Evolutionary conservation across 2,797 vertebrate genomes (phyloP), one percentile per base, ranked within the genome.

Genomic region (Furcifer pardalis): DNA sequence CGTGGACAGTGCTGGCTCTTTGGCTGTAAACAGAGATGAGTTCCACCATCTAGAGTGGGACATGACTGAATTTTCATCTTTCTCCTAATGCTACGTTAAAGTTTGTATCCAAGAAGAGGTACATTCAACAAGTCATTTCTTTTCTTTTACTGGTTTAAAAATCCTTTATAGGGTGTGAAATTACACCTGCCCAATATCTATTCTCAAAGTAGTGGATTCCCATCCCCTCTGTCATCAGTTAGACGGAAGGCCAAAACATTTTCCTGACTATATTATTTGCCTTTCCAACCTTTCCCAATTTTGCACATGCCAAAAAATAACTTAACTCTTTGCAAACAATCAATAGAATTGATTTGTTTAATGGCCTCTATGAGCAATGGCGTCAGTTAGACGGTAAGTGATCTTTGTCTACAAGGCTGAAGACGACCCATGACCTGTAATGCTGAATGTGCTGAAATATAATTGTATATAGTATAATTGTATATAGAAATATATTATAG

Each of bases 341-440:
- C 88, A 60, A 37, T 89, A 88, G 9, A 44, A 89, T 89, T 80
- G 81, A 88, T 89, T 90, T 91, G 60, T 91, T 92, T 88, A 79
- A 91, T 65, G 44, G 63, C 49, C 84, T 82, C 5, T 40, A 66
- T 84, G 69, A 88, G 89, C 27, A 49, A 81, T 69, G 78, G 30
- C 40, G 40, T 87, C 62, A 87, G 65, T 17, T 77, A 59, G 77
- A 90, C 15, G 66, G 60, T 74, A 88, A 84, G 15, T 81, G 56
- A 52, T 87, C 87, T 79, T 89, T 89, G 27, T 86, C 84, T 88
- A 86, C 62, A 88, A 89, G 78, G 40, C 63, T 89, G 63, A 75
- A 75, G 23, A 68, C 72, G 79, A 87, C 52, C 37, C 25, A 13
- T 88, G 82, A 89, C 85, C 81, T 89, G 42, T 86, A 69, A 77